Evolutionary conservation across 2,797 vertebrate genomes (phyloP), one percentile per base, ranked within the genome.

Genomic region (Micrastur ruficollis): DNA sequence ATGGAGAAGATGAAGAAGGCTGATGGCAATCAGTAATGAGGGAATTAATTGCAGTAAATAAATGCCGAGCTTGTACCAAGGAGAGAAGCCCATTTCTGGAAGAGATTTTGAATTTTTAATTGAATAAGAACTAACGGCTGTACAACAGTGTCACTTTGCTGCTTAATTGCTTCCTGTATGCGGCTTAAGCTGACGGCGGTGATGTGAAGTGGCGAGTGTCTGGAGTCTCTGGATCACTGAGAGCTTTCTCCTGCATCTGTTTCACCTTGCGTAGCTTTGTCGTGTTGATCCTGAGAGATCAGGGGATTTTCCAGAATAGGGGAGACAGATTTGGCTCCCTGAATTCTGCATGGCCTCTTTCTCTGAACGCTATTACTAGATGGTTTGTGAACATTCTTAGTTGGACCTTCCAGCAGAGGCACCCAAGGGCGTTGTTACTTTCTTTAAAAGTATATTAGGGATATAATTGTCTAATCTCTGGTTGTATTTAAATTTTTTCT

Each of bases 281-380:
- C 40, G 2, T 2, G 40, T 32, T 11, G 59, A 11, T 50, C 27
- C 63, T 4, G 14, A 25, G 40, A 5, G n/a, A 21, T 8, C 5
- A 4, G 58, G 52, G 65, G 7, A 4, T 34, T 29, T 36, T 21
- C 23, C 46, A 16, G 83, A 8, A 1, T 2, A 2, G 19, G 29
- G 46, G 49, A 17, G n/a, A 1, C 8, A 3, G 38, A 1, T 70
- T 19, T 73, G 65, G 36, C 70, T 66, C 32, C 3, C 0, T 27
- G 42, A 29, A 3, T 26, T 34, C 52, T 49, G 31, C 8, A 8
- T 2, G 9, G 44, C 22, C 56, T 10, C 9, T 47, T 38, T 25
- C 49, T 61, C 55, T 62, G 52, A 23, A 29, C 3, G 0, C 56
- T 75, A 1, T 3, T 31, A 0, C 8, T 9, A 6, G 65, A 3